Evolutionary conservation across 1,140 invertebrate species (phyloP).

Genomic region (Anagrus nilaparvatae): DNA sequence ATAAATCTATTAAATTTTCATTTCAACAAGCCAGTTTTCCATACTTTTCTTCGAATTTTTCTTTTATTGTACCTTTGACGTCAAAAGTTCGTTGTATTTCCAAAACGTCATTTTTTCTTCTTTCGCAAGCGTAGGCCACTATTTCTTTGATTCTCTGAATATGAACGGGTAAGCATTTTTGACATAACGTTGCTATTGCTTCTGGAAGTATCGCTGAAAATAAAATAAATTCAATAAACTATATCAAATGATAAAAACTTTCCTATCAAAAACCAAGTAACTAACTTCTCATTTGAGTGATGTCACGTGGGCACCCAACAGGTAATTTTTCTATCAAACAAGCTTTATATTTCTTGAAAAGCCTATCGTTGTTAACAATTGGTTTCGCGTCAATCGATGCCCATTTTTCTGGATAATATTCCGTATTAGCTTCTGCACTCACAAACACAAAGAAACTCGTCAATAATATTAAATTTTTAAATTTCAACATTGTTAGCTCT

Average conservation of each 20-base stretch:
- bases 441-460: no score
- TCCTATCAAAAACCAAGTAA: no score
- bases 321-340: constrained; percentile 17
- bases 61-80: neutral
- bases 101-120: neutral
- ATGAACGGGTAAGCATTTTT: neutral
- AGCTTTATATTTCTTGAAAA: constrained; percentile 22
- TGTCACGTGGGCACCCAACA: constrained; percentile 19
- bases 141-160: neutral
- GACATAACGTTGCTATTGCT: neutral
- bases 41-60: neutral
- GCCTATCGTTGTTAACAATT: constrained; percentile 21
- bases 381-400: constrained; percentile 19
- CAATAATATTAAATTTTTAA: no score
- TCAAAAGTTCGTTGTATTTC: neutral
- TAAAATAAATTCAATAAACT: no score
- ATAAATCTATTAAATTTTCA: neutral
- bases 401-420: constrained; percentile 21
- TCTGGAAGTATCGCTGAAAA: no score
- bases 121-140: neutral
- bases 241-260: no score
- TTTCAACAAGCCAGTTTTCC: neutral
- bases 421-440: no score
- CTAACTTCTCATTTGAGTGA: constrained; percentile 22
- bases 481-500: no score